Conservation (phyloP, 37 sponge, comb jelly and placozoan species). For the Diacarnus erythraeanus region DNA sequence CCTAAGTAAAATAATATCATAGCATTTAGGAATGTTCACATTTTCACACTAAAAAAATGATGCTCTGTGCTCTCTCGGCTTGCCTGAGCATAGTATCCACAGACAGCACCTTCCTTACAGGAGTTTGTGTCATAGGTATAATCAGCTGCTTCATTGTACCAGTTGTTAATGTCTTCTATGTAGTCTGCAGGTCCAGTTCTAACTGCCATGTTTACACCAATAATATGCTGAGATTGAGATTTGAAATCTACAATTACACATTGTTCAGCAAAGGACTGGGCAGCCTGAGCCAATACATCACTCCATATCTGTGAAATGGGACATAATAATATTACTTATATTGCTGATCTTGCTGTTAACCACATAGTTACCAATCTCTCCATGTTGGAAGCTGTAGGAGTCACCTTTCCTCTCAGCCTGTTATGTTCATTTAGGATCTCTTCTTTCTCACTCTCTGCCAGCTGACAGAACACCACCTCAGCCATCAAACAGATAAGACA, state of each 20-base stretch:
- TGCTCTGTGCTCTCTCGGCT: no score
- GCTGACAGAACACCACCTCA: background rate
- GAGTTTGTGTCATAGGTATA: background rate
- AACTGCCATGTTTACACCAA: slow-evolving; percentile 20
- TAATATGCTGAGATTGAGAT: background rate
- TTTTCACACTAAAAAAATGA: no score
- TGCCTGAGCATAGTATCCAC: slow-evolving; percentile 46
- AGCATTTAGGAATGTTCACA: no score
- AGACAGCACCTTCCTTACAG: background rate
- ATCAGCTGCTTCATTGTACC: slow-evolving; percentile 13
- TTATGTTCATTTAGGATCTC: slow-evolving; percentile 22
- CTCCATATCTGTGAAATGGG: slow-evolving; percentile 28
- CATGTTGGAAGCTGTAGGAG: slow-evolving; percentile 43
- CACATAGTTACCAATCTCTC: slow-evolving; percentile 32
- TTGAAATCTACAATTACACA: slow-evolving; percentile 10
- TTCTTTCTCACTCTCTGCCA: background rate
- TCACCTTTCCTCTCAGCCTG: slow-evolving; percentile 9
- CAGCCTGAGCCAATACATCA: slow-evolving; percentile 12
- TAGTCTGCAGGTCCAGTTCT: slow-evolving; percentile 6
- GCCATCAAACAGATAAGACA: background rate
- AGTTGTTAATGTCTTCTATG: background rate
- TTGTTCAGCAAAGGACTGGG: slow-evolving; percentile 11
- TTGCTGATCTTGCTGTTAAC: background rate
- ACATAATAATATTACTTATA: no score
- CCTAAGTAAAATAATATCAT: no score